These are phyloP conservation scores for Phrynocephalus forsythii DNA, from an alignment of 2,797 vertebrate species.

Conservation along the genomic window DNA sequence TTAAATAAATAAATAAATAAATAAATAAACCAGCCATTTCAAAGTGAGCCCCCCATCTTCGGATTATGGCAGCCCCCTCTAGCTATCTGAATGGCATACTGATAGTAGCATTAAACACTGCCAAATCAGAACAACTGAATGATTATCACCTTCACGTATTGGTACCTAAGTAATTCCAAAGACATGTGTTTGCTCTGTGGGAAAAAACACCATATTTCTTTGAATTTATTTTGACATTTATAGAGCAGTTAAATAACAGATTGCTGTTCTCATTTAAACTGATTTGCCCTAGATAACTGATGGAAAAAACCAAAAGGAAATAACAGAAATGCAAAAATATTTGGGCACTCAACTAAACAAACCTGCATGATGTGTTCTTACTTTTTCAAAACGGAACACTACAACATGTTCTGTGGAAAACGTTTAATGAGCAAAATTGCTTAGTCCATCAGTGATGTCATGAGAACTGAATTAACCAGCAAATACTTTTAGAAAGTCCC, in stretches of 20 bases:
- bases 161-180: constrained; percentile 5
- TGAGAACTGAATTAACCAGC: constrained; percentile 41
- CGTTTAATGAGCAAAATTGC: constrained; percentile 23
- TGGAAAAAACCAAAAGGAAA: constrained; percentile 32
- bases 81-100: background rate
- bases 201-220: background rate
- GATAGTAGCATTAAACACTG: background rate
- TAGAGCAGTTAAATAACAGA: too few species aligned
- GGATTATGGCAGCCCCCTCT: too few species aligned
- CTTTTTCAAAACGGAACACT: background rate
- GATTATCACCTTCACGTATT: background rate
- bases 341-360: background rate
- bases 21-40: too few species aligned
- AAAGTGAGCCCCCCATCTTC: too few species aligned
- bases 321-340: constrained; percentile 26
- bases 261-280: constrained; percentile 27
- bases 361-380: constrained; percentile 10
- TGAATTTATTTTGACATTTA: constrained; percentile 1
- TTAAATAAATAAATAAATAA: too few species aligned
- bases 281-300: constrained; percentile 17
- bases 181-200: background rate
- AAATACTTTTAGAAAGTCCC: constrained; percentile 43
- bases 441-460: constrained; percentile 34
- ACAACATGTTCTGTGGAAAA: constrained; percentile 28
- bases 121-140: background rate